Base-by-base conservation (phyloP, 1,140 invertebrate genomes). In the Limonius californicus region DNA sequence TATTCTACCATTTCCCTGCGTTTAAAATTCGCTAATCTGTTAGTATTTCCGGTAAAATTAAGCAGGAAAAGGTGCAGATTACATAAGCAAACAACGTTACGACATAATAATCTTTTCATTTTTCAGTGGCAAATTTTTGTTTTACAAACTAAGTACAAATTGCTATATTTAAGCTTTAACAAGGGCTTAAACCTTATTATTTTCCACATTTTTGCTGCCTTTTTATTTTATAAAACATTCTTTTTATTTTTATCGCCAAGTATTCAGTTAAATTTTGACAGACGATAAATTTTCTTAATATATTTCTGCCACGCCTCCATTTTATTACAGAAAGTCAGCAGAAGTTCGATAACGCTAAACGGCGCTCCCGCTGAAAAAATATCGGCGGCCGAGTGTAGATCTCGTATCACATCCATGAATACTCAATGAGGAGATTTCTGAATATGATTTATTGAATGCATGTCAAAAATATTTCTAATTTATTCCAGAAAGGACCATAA, bases 341-440 rank as follows among this genome's bases (percentile, higher is more conserved):
- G 16, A 27, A 27, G 18, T 19, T 54, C 21, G 30, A 4, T n/a
- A 11, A 45, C 19, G 12, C n/a, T 30, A 27, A 55, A 27, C 4
- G 27, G 12, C 1, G 6, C 21, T 1, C 4, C 12, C n/a, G 12
- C 9, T n/a, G n/a, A 27, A 32, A 23, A 27, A 32, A 27, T 55
- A 16, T 55, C 30, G 15, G n/a, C 23, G 54, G 30, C 30, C 42
- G 32, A 20, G 30, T 54, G 32, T 65, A 65, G 63, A 65, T 65
- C 59, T 65, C 43, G 21, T 65, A 61, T 65, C 59, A 65, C 54
- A 58, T 61, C 53, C 57, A 65, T 65, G 63, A 65, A 65, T 65
- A 65, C 32, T 23, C 47, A 65, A 65, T 65, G 63, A 65, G 63
- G 59, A 61, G 63, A 65, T 61, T 56, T 64, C 57, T 50, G 27